Conservation (phyloP, 2,113 vertebrate genomes). For the Prionailurus viverrinus region DNA sequence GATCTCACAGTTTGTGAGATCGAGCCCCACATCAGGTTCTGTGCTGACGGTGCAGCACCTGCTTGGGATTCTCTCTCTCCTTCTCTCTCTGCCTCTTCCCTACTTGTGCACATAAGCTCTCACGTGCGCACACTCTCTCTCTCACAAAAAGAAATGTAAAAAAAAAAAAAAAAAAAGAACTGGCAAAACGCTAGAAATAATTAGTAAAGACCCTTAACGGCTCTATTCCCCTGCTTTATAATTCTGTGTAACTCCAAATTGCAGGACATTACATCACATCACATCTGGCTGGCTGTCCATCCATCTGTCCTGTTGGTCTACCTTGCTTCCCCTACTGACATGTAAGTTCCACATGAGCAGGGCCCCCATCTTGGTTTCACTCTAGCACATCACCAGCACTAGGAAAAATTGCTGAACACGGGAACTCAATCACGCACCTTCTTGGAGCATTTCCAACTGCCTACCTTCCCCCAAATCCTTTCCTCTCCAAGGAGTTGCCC, state of each 20-base stretch:
- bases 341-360: background rate
- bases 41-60: no score
- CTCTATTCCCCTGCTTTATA: background rate
- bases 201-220: no score
- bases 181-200: background rate
- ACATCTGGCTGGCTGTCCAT: background rate
- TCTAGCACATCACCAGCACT: background rate
- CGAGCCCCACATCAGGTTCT: no score
- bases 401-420: background rate
- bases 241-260: background rate
- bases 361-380: background rate
- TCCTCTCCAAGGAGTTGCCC: background rate
- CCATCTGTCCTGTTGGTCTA: background rate
- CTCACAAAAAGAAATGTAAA: no score
- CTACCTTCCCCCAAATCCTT: background rate
- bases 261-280: fast-evolving
- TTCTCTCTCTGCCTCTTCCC: no score
- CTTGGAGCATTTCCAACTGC: background rate
- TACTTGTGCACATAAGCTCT: no score
- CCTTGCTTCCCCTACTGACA: background rate
- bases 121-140: fast-evolving
- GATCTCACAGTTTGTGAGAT: no score
- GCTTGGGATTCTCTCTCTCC: no score
- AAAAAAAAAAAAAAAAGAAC: background rate
- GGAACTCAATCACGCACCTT: background rate